A percentile compares a stretch with the other conserved stretches of the same genome.
Conservation (phyloP, 1,140 invertebrate genomes). For the Pollicipes pollicipes region DNA sequence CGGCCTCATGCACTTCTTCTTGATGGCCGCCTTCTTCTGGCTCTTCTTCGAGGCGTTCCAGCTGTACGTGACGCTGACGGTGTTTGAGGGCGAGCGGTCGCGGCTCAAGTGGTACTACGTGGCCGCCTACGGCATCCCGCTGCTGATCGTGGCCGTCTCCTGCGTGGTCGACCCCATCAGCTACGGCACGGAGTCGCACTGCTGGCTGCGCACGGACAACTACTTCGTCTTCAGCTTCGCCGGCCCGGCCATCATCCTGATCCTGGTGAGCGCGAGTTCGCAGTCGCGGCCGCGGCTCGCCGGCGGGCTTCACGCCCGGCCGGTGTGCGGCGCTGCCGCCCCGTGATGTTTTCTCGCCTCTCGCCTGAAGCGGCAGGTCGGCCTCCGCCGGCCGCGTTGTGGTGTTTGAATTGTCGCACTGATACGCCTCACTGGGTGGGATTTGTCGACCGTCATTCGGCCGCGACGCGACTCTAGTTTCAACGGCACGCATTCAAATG, state of each 20-base stretch:
- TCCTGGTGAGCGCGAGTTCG: background rate
- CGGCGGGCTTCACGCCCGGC: too few relatives aligned
- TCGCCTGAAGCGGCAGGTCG: too few relatives aligned
- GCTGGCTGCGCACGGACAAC: conserved; percentile 71
- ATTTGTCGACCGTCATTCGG: too few relatives aligned
- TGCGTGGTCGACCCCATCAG: conserved; percentile 58
- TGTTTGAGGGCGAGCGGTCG: conserved; percentile 75
- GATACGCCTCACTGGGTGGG: too few relatives aligned
- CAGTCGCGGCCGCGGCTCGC: too few relatives aligned
- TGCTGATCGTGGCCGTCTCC: conserved; percentile 54
- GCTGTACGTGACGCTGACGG: conserved; percentile 82
- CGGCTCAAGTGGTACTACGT: conserved; percentile 55
- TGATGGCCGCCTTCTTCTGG: conserved; percentile 88
- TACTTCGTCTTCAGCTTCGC: conserved; percentile 85
- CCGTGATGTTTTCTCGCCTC: too few relatives aligned
- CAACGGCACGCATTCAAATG: too few relatives aligned
- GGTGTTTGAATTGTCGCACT: too few relatives aligned
- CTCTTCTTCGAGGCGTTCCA: conserved; percentile 93
- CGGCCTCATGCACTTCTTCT: conserved; percentile 80
- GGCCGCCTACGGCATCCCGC: conserved; percentile 59
- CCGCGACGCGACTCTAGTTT: too few relatives aligned
- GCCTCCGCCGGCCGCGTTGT: too few relatives aligned
- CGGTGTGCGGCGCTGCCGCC: too few relatives aligned
- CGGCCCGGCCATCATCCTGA: conserved; percentile 43
- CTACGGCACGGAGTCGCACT: conserved; percentile 69